Percentiles rank a stretch among this genome's conserved stretches.
These are phyloP conservation scores for Zelleria hepariella DNA, from an alignment of 2,888 invertebrate species.

Conservation along the genomic window DNA sequence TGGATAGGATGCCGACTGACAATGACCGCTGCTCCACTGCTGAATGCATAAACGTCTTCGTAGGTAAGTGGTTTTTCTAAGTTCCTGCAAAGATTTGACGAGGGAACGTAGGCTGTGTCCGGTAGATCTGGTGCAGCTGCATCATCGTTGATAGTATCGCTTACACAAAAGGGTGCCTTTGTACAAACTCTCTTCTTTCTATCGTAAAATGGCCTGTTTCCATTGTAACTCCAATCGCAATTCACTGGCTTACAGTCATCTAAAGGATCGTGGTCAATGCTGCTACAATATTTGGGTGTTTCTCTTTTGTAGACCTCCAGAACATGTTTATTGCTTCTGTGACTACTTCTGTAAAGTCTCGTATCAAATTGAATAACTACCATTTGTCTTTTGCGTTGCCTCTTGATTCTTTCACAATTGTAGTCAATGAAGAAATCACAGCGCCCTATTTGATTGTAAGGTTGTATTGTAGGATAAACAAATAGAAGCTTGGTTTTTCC, in stretches of 20 bases:
- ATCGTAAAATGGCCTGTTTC: constrained; percentile 34
- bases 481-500: constrained; percentile 32
- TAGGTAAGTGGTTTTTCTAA: background rate
- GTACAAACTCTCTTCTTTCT: background rate
- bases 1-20: background rate
- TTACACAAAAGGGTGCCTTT: background rate
- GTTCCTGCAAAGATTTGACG: background rate
- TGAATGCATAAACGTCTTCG: background rate
- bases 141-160: background rate
- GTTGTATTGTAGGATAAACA: constrained; percentile 36
- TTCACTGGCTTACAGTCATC: constrained; percentile 36
- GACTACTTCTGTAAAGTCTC: background rate
- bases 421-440: constrained; percentile 34
- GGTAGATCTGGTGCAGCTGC: background rate
- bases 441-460: constrained; percentile 41
- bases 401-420: background rate
- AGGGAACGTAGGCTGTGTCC: background rate
- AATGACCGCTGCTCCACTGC: background rate
- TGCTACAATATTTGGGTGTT: constrained; percentile 22
- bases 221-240: constrained; percentile 47
- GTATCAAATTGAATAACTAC: constrained; percentile 3
- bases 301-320: background rate
- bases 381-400: background rate
- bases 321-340: background rate
- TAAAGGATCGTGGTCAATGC: constrained; percentile 38